Percentiles rank a stretch among this genome's conserved stretches.
Conservation (phyloP, 2,797 vertebrate species). For the Cynopterus sphinx region DNA sequence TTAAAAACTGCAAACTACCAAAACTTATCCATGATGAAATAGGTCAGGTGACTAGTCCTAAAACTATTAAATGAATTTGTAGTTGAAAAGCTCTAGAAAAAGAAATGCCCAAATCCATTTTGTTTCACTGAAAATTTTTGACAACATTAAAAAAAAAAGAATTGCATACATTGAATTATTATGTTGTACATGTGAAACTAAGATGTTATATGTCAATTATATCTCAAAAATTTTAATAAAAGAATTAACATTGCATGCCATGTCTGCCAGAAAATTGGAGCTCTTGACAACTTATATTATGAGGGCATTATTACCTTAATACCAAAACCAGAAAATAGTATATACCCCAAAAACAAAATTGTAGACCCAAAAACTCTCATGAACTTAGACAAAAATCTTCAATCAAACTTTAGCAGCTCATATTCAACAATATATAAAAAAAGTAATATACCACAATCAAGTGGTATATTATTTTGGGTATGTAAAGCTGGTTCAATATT, state of each 20-base stretch:
- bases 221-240: background rate
- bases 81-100: background rate
- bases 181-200: background rate
- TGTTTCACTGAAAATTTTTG: background rate
- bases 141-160: background rate
- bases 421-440: background rate
- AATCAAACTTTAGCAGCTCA: background rate
- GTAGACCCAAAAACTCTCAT: background rate
- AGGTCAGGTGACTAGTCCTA: background rate
- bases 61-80: background rate
- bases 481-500: background rate
- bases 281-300: background rate
- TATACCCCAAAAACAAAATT: background rate
- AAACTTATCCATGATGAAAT: background rate
- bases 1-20: background rate
- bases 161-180: background rate
- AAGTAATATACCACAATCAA: background rate
- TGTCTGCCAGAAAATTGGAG: background rate
- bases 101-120: background rate
- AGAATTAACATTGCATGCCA: background rate
- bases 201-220: background rate
- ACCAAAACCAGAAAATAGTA: background rate
- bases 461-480: background rate
- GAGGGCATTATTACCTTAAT: background rate
- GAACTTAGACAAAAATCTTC: background rate